Evolutionary conservation across 2,797 vertebrate species (phyloP).

Genomic region (Cyprinella venusta): DNA sequence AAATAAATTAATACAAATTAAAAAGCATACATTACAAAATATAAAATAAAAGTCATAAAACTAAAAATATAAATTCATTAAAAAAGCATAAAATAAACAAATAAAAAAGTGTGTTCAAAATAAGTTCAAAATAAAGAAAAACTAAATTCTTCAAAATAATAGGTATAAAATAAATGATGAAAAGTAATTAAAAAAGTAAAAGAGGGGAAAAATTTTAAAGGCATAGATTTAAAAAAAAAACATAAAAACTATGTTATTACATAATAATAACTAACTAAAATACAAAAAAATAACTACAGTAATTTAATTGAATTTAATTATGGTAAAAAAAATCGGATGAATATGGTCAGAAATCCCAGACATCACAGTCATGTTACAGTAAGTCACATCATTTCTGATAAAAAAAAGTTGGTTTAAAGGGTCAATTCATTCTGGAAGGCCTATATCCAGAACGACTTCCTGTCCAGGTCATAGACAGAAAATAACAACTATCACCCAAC

Average conservation of each 20-base stretch:
- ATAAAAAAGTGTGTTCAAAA: not conserved
- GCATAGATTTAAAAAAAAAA: not conserved
- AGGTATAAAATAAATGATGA: not conserved
- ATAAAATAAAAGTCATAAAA: not conserved
- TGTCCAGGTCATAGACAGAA: conserved; percentile 26
- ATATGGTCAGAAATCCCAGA: not conserved
- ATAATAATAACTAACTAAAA: too few relatives aligned
- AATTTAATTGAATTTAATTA: too few relatives aligned
- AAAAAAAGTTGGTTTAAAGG: not conserved
- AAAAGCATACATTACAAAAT: not conserved
- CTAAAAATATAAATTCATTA: not conserved
- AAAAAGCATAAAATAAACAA: not conserved
- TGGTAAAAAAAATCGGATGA: not conserved
- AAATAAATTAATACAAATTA: not conserved
- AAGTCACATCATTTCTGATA: not conserved
- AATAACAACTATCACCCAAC: conserved; percentile 2
- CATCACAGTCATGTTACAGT: not conserved
- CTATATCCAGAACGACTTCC: not conserved
- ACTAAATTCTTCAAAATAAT: not conserved
- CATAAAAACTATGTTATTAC: too few relatives aligned
- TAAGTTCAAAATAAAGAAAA: not conserved
- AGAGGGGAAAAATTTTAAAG: too few relatives aligned
- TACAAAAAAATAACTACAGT: not conserved
- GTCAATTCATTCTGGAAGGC: not conserved
- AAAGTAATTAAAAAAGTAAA: not conserved